These are phyloP conservation scores for Meriones psammophilus DNA, from an alignment of 2,797 vertebrate genomes.

Conservation along the genomic window DNA sequence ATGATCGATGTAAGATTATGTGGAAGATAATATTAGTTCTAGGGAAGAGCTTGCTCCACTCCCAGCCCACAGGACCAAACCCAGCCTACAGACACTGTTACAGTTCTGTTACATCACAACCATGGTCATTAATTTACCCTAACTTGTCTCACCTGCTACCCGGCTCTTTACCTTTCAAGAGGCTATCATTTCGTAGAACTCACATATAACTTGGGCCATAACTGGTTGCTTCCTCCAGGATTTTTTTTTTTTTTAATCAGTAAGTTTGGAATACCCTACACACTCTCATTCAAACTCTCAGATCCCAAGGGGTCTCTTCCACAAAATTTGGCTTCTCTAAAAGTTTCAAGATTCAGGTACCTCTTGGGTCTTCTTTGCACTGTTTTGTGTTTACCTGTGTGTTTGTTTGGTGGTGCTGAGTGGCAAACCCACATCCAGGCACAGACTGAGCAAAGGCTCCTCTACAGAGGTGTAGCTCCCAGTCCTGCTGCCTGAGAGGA, in stretches of 20 bases:
- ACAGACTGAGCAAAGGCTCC: not conserved
- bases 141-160: not conserved
- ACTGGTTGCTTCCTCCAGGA: not conserved
- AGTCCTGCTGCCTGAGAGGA: not conserved
- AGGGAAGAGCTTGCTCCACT: not conserved
- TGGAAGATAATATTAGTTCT: not conserved
- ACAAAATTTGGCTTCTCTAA: not conserved
- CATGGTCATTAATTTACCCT: not conserved
- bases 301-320: not conserved
- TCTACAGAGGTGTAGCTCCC: not conserved
- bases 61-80: not conserved
- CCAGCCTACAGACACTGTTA: not conserved
- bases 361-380: not conserved
- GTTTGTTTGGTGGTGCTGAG: not conserved
- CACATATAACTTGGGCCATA: not conserved
- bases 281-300: not conserved
- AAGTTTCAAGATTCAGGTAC: not conserved
- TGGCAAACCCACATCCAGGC: too few species aligned
- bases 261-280: not conserved
- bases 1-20: not conserved
- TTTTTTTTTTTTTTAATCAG: constrained; percentile 1
- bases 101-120: not conserved
- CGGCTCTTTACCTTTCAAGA: not conserved
- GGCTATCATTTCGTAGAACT: not conserved
- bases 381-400: not conserved